These are phyloP conservation scores for Dasypus novemcinctus DNA, from an alignment of 2,113 vertebrate genomes.

Conservation along the genomic window DNA sequence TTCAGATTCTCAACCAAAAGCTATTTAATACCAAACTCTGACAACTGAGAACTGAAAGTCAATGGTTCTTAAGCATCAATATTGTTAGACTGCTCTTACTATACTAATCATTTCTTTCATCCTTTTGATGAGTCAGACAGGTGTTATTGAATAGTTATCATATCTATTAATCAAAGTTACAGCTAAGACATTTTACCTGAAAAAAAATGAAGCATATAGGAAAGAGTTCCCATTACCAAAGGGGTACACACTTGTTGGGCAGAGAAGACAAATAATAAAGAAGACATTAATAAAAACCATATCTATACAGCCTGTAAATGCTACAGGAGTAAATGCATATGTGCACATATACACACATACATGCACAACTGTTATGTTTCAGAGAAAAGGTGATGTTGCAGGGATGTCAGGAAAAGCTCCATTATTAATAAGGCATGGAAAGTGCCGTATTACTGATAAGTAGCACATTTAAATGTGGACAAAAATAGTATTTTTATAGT, in stretches of 20 bases:
- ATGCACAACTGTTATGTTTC: neutral
- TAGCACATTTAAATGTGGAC: neutral
- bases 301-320: neutral
- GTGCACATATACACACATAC: neutral
- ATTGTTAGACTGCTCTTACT: neutral
- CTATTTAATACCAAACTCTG: neutral
- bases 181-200: neutral
- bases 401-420: neutral
- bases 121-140: neutral
- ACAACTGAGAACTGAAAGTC: neutral
- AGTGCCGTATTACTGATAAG: neutral
- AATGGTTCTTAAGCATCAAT: neutral
- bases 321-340: neutral
- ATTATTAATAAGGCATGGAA: neutral
- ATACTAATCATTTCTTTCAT: neutral
- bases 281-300: neutral
- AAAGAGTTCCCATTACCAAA: neutral
- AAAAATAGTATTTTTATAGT: too few species aligned
- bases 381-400: neutral
- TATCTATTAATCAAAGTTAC: neutral
- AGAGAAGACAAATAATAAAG: neutral
- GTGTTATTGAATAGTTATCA: neutral
- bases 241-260: neutral
- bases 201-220: neutral
- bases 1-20: neutral